Percentiles rank a stretch among this genome's conserved stretches.
phyloP scores from a whole-genome alignment of 2,797 vertebrate genomes.

The Dendrocincla tyrannina region DNA sequence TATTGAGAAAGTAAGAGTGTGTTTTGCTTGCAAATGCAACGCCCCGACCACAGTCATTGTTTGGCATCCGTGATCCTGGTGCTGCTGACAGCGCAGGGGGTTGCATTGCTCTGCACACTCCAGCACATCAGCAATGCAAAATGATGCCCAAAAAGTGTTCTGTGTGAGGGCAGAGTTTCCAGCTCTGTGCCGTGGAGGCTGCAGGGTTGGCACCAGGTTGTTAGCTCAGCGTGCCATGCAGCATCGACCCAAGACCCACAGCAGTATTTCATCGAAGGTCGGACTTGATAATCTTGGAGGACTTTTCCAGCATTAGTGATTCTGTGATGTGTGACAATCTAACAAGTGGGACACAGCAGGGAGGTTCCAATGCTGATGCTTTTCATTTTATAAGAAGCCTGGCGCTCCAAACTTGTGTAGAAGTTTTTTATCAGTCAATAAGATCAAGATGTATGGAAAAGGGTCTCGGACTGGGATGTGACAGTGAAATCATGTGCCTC shows the following conservation, averaged over 20 bases:
- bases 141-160: neutral
- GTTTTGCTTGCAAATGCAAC: conserved; percentile 66
- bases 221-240: neutral
- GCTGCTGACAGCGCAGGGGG: neutral
- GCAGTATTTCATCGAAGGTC: fast-evolving
- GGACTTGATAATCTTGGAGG: neutral
- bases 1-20: conserved; percentile 70
- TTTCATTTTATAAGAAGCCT: neutral
- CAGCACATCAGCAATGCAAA: neutral
- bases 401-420: fast-evolving
- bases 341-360: neutral
- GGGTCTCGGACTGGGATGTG: neutral
- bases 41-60: conserved; percentile 29
- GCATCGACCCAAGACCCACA: fast-evolving
- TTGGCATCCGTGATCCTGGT: conserved; percentile 6
- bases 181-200: neutral
- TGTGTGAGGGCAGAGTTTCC: neutral
- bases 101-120: neutral
- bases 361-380: neutral
- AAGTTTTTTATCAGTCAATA: neutral
- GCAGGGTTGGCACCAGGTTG: neutral
- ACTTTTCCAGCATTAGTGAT: neutral
- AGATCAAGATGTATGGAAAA: too few species aligned
- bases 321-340: neutral
- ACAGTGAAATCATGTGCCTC: fast-evolving